These are phyloP conservation scores for Athripsodes cinereus DNA, from an alignment of 2,888 invertebrate species.

Conservation along the genomic window DNA sequence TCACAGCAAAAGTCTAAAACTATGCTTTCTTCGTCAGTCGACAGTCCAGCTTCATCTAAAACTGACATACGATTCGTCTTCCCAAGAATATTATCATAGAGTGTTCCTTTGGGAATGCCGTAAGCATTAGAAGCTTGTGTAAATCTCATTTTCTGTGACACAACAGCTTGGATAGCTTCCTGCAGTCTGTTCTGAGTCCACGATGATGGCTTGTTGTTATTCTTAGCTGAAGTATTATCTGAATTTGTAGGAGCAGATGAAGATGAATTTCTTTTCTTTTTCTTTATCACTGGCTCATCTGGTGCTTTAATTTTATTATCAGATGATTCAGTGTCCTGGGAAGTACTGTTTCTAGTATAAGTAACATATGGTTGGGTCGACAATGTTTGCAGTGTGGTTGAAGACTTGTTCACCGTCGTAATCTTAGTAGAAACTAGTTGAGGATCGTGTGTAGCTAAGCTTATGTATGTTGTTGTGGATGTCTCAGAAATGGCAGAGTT, in stretches of 20 bases:
- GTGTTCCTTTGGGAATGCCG: conserved; percentile 70
- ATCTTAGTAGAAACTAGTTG: neutral
- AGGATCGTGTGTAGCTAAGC: neutral
- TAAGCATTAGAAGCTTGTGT: conserved; percentile 67
- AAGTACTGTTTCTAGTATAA: neutral
- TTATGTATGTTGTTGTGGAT: neutral
- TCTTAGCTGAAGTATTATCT: conserved; percentile 6
- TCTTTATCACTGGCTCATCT: conserved; percentile 8
- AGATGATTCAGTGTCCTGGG: neutral
- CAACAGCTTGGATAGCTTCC: conserved; percentile 70
- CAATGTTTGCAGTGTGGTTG: neutral
- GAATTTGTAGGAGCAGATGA: conserved; percentile 8
- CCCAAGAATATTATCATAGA: conserved; percentile 72
- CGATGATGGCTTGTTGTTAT: conserved; percentile 56
- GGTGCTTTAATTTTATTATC: neutral
- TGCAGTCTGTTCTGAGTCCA: conserved; percentile 70
- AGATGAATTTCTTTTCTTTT: neutral
- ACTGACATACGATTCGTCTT: conserved; percentile 73
- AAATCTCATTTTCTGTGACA: conserved; percentile 70
- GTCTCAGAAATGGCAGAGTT: neutral
- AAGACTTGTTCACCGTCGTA: neutral
- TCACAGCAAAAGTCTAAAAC: conserved; percentile 70
- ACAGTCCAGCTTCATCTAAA: conserved; percentile 61
- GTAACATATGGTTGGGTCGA: neutral
- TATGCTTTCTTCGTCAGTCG: conserved; percentile 54